Evolutionary conservation across 2,797 vertebrate species (phyloP).

Genomic region (Jordanella pulchra): DNA sequence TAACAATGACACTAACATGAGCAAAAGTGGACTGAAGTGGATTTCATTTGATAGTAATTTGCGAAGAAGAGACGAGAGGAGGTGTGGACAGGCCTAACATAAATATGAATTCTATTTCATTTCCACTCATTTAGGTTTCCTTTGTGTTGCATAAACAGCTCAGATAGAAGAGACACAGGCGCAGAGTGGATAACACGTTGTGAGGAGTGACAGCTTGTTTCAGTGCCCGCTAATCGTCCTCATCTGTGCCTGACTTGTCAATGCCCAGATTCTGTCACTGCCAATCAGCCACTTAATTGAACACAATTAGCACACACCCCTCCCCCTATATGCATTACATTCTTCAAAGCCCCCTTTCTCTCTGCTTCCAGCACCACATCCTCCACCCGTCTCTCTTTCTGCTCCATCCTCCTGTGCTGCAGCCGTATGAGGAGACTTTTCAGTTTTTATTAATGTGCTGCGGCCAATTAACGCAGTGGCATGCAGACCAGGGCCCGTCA

Average conservation of each 20-base stretch:
- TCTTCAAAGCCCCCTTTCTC: constrained; percentile 66
- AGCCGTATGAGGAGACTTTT: constrained; percentile 79
- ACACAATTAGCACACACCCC: constrained; percentile 82
- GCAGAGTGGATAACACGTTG: constrained; percentile 74
- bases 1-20: constrained; percentile 30
- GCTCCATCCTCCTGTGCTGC: constrained; percentile 54
- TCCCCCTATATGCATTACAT: constrained; percentile 50
- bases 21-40: constrained; percentile 17
- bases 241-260: constrained; percentile 88
- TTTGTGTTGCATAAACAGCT: constrained; percentile 38
- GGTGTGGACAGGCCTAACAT: constrained; percentile 27
- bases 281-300: constrained; percentile 90
- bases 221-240: constrained; percentile 85
- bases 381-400: constrained; percentile 12
- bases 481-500: constrained; percentile 93
- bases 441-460: constrained; percentile 87
- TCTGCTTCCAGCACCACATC: constrained; percentile 38
- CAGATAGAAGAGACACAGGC: constrained; percentile 28
- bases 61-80: constrained; percentile 14
- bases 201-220: constrained; percentile 93
- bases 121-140: constrained; percentile 29
- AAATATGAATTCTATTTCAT: constrained; percentile 33
- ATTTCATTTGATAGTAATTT: constrained; percentile 43
- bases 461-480: constrained; percentile 92
- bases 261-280: constrained; percentile 90